These are phyloP conservation scores for Gari tellinella DNA, from an alignment of 2,888 invertebrate genomes.

Conservation along the genomic window DNA sequence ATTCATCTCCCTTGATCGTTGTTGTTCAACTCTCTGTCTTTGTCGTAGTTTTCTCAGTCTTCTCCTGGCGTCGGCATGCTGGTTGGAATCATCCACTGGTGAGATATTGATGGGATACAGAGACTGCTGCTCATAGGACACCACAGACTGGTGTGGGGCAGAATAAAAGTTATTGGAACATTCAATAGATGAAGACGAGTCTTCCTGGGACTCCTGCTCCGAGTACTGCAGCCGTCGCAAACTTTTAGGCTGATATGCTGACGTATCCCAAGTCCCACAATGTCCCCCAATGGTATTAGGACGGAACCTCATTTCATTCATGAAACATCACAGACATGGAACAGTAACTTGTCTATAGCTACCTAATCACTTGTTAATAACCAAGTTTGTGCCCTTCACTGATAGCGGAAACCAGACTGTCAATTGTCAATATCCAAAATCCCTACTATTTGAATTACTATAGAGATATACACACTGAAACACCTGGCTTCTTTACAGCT, in stretches of 20 bases:
- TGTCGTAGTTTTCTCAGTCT: slow-evolving; percentile 36
- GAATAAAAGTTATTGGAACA: slow-evolving; percentile 51
- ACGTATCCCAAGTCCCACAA: slow-evolving; percentile 57
- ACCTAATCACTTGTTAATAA: not conserved
- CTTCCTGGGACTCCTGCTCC: slow-evolving; percentile 21
- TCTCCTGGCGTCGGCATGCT: slow-evolving; percentile 32
- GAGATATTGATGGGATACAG: slow-evolving; percentile 56
- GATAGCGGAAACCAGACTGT: too few species aligned
- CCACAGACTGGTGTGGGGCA: slow-evolving; percentile 1
- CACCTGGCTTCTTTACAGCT: too few species aligned
- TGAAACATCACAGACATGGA: not conserved
- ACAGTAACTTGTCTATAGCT: not conserved
- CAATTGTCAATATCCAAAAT: too few species aligned
- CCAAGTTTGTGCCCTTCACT: not conserved
- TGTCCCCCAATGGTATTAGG: slow-evolving; percentile 56
- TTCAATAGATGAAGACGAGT: slow-evolving; percentile 44
- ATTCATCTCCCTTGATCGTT: slow-evolving; percentile 44
- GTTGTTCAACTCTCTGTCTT: slow-evolving; percentile 22
- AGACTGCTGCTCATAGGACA: not conserved
- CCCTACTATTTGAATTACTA: too few species aligned
- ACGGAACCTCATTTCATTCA: slow-evolving; percentile 47
- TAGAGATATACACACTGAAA: too few species aligned
- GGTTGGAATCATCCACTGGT: slow-evolving; percentile 54
- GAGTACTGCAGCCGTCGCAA: slow-evolving; percentile 44
- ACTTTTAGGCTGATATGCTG: slow-evolving; percentile 47